Evolutionary conservation across 1,140 invertebrate genomes (phyloP), one percentile per base, ranked within the genome.

Genomic region (Trypoxylus dichotomus): DNA sequence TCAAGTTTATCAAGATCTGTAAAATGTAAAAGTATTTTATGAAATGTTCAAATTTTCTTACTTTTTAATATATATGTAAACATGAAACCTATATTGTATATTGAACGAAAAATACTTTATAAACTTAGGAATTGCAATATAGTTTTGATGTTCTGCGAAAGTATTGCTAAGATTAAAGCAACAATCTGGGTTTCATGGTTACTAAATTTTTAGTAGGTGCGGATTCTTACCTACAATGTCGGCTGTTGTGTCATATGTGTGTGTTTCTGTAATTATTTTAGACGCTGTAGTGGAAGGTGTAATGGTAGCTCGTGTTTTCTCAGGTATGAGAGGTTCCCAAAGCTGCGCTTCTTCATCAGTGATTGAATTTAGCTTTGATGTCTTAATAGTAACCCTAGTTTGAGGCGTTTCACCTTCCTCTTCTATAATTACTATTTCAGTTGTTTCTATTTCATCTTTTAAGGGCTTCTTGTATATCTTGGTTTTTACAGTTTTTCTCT

Each of bases 401-500:
- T 78, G 75, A 8, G 77, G 73, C 24, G 29, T 41, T 77, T 80
- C 79, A 25, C 76, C 79, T 74, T 80, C 78, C 74, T 81, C 79
- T 29, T 79, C 75, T 24, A 79, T 60, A 54, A 79, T 79, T 13
- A 79, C 58, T 54, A 81, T 80, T 77, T 80, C 79, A 37, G 79
- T 80, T 21, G 76, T 77, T 77, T 80, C 77, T 19, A 78, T n/a
- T 54, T 77, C 79, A 42, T 76, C 77, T 32, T 43, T 73, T n/a
- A 75, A 41, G 29, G 78, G 79, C 72, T 80, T 81, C 27, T 79
- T 58, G 24, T 68, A 32, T 15, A 29, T 74, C 73, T 32, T 76
- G 37, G 80, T 82, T 37, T 80, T 82, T 25, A 81, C 76, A 0
- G 78, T 72, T 74, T 79, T 79, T 71, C 79, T 78, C 54, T 54